Percentiles rank a stretch among this genome's conserved stretches.
phyloP scores from a whole-genome alignment of 2,888 invertebrate genomes.

The Folsomia candida region DNA sequence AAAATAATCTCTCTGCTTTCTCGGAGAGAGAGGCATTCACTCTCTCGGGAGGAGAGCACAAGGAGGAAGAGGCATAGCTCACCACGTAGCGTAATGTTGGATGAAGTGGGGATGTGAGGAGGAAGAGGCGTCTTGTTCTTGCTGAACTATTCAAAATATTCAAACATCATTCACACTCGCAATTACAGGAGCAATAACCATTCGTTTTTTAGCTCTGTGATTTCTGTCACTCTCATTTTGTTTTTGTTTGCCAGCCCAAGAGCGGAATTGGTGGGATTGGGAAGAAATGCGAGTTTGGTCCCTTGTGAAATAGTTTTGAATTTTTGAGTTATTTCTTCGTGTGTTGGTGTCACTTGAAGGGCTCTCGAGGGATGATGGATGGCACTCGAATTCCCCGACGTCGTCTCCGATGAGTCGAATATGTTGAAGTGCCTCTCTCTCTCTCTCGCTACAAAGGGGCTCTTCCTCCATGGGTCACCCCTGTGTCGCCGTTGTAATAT shows the following conservation, averaged over 20 bases:
- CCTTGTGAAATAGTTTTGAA: background rate
- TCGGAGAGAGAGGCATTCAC: background rate
- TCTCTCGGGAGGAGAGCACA: background rate
- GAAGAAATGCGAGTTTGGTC: background rate
- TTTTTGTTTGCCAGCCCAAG: background rate
- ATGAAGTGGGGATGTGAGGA: too few relatives aligned
- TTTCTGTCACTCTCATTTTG: constrained; percentile 5
- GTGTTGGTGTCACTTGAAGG: background rate
- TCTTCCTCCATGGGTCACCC: background rate
- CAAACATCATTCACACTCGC: constrained; percentile 6
- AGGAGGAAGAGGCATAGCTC: background rate
- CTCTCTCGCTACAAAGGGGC: background rate
- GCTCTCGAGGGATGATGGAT: constrained; percentile 1
- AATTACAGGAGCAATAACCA: constrained; percentile 7
- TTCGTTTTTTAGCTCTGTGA: background rate
- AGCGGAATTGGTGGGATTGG: background rate
- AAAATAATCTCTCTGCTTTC: background rate
- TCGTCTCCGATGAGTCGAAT: background rate
- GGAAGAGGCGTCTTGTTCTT: too few relatives aligned
- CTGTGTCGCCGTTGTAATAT: background rate
- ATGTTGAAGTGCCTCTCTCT: background rate
- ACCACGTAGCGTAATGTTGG: too few relatives aligned
- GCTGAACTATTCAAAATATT: background rate
- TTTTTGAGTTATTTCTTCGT: background rate
- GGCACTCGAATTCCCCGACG: background rate